phyloP scores from a whole-genome alignment of 2,113 vertebrate species.

The Lepus americanus region DNA sequence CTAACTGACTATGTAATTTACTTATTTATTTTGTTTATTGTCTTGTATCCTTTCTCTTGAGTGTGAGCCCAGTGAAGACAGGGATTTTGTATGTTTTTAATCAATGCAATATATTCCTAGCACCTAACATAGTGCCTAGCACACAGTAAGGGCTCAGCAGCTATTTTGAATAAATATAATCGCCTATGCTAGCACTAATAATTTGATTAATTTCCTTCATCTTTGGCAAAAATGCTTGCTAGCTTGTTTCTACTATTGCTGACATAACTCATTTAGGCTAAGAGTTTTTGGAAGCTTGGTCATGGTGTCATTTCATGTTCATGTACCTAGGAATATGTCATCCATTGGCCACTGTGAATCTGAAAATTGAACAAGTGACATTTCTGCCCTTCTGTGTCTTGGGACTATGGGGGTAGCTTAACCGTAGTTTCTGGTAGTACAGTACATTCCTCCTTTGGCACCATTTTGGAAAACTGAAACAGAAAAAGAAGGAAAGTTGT shows the following conservation, averaged over 20 bases:
- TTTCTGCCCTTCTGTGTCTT: background rate
- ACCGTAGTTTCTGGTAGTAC: background rate
- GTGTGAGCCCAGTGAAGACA: slow-evolving; percentile 62
- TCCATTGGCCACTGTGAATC: background rate
- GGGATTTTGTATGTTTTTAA: slow-evolving; percentile 69
- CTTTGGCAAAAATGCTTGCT: background rate
- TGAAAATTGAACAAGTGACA: slow-evolving; percentile 8
- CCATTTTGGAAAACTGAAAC: background rate
- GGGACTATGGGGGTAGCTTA: background rate
- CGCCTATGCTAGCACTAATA: background rate
- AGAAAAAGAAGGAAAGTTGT: background rate
- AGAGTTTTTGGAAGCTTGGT: slow-evolving; percentile 40
- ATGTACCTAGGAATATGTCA: slow-evolving; percentile 16
- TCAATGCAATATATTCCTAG: slow-evolving; percentile 54
- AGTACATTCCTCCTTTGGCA: background rate
- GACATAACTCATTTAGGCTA: background rate
- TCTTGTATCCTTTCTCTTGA: slow-evolving; percentile 49
- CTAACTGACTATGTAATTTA: slow-evolving; percentile 55
- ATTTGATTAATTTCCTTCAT: slow-evolving; percentile 44
- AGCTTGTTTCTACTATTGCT: background rate
- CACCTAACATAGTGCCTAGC: slow-evolving; percentile 59
- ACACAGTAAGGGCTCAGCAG: slow-evolving; percentile 58
- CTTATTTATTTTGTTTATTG: slow-evolving; percentile 74
- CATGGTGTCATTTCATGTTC: slow-evolving; percentile 38
- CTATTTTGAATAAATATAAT: slow-evolving; percentile 67